Conservation (phyloP, 2,797 vertebrate genomes). For the Sebastes nivosus region DNA sequence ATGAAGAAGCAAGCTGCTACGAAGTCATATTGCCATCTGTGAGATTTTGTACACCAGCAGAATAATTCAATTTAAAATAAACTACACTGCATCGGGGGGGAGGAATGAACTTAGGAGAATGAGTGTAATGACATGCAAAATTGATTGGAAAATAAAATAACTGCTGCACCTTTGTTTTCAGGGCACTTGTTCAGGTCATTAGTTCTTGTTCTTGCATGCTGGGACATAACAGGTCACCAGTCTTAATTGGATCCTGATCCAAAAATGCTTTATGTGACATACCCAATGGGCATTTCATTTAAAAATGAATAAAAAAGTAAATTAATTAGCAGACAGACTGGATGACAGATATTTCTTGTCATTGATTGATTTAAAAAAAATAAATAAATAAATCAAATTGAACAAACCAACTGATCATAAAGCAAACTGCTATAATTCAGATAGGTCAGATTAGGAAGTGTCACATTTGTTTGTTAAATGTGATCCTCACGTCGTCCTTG, state of each 20-base stretch:
- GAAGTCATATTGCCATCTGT: background rate
- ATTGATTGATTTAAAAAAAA: background rate
- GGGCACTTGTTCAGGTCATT: constrained; percentile 1
- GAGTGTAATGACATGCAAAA: constrained; percentile 22
- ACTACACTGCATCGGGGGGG: background rate
- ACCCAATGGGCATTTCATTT: background rate
- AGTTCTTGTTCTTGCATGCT: constrained; percentile 1
- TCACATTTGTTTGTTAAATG: background rate
- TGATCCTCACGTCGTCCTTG: background rate
- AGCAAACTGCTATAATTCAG: background rate
- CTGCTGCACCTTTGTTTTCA: constrained; percentile 22
- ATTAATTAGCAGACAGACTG: background rate
- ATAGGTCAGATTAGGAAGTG: background rate
- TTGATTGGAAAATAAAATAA: constrained; percentile 7
- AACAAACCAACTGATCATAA: background rate
- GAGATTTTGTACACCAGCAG: background rate
- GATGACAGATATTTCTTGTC: background rate
- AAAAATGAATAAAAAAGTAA: background rate
- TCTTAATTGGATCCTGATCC: constrained; percentile 21
- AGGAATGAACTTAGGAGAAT: background rate
- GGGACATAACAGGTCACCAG: constrained; percentile 4
- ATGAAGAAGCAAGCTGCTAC: background rate
- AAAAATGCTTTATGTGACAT: background rate
- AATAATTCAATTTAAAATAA: background rate
- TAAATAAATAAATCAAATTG: background rate